Evolutionary conservation across 2,113 vertebrate genomes (phyloP).

Genomic region (Cardinalis cardinalis): DNA sequence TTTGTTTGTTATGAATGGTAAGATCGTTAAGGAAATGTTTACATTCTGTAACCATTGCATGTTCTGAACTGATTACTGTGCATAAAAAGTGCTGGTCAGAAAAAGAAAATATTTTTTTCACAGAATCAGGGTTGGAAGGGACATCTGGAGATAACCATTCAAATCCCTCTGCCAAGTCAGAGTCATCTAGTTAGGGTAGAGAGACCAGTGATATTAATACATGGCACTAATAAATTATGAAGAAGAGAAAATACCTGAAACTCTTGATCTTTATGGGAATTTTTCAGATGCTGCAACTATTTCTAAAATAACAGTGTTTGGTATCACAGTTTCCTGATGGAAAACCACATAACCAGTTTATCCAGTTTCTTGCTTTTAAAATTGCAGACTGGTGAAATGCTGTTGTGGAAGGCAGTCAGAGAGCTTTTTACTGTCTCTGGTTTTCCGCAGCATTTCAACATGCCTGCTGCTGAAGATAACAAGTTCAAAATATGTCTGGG

Average conservation of each 20-base stretch:
- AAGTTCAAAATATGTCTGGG: background rate
- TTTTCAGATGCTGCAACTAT: background rate
- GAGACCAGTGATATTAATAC: background rate
- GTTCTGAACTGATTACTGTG: background rate
- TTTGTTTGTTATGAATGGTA: conserved; percentile 57
- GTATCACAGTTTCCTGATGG: background rate
- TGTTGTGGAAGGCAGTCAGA: background rate
- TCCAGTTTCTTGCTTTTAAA: background rate
- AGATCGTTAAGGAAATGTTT: conserved; percentile 71
- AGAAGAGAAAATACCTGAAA: background rate
- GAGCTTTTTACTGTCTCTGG: background rate
- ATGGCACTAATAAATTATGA: background rate
- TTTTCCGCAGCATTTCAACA: background rate
- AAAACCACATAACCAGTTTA: background rate
- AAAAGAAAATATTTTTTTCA: background rate
- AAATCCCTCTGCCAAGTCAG: background rate
- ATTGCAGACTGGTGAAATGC: background rate
- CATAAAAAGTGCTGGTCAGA: background rate
- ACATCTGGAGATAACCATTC: background rate
- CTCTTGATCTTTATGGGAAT: background rate
- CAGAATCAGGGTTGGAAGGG: background rate
- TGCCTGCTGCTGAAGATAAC: background rate
- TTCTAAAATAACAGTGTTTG: background rate
- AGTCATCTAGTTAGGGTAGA: fast-evolving
- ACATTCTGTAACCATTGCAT: conserved; percentile 42